Conservation (phyloP, 2,888 invertebrate species). For the Saturnia japonica region DNA sequence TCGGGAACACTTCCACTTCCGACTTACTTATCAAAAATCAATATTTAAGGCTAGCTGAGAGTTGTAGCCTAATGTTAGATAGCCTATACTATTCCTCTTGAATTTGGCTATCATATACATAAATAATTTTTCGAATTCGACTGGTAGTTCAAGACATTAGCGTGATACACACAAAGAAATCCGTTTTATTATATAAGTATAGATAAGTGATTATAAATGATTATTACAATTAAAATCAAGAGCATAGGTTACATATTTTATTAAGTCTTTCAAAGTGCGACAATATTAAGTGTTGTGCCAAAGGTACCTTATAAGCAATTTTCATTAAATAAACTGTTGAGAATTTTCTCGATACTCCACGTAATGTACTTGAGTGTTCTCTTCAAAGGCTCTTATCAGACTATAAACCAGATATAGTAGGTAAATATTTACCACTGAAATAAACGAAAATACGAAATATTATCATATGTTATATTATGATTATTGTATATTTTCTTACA, state of each 20-base stretch:
- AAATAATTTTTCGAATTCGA: too few species aligned
- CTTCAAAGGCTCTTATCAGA: slow-evolving; percentile 48
- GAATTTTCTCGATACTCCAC: slow-evolving; percentile 40
- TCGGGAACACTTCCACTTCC: too few species aligned
- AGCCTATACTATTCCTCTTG: too few species aligned
- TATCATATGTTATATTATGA: not conserved
- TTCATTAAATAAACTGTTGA: slow-evolving; percentile 1
- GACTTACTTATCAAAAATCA: too few species aligned
- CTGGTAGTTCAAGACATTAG: too few species aligned
- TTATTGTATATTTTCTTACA: too few species aligned
- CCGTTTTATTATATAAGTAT: too few species aligned
- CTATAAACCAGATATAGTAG: slow-evolving; percentile 59
- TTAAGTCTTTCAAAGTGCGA: slow-evolving; percentile 13
- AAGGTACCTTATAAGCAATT: not conserved
- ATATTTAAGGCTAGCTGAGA: too few species aligned
- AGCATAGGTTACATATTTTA: not conserved
- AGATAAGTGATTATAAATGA: too few species aligned
- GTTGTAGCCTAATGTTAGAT: too few species aligned
- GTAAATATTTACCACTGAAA: slow-evolving; percentile 59
- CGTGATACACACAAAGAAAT: too few species aligned
- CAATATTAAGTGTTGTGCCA: slow-evolving; percentile 12
- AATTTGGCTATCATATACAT: too few species aligned
- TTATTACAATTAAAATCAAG: not conserved
- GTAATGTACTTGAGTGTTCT: slow-evolving; percentile 54
- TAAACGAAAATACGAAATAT: slow-evolving; percentile 28